phyloP scores from a whole-genome alignment of 2,113 vertebrate species.

The Orientallactaga bullata region DNA sequence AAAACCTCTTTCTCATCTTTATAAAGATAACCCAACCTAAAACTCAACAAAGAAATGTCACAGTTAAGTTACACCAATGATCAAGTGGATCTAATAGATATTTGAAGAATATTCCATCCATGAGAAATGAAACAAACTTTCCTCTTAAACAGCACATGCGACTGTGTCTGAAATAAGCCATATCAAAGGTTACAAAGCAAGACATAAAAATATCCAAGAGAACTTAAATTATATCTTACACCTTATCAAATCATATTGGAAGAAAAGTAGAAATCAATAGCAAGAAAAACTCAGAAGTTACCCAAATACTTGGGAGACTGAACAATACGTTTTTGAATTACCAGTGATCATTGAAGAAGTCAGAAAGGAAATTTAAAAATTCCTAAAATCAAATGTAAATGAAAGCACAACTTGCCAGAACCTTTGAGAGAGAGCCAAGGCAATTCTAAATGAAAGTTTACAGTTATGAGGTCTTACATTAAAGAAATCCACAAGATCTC shows the following conservation, averaged over 20 bases:
- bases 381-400: background rate
- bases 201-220: background rate
- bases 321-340: background rate
- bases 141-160: background rate
- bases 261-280: background rate
- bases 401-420: background rate
- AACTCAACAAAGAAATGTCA: background rate
- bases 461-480: background rate
- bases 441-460: background rate
- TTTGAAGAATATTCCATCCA: background rate
- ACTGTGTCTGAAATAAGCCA: background rate
- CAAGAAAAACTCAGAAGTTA: background rate
- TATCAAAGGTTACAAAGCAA: background rate
- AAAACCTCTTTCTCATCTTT: background rate
- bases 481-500: background rate
- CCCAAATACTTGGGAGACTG: background rate
- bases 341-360: background rate
- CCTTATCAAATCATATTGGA: background rate
- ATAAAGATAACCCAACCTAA: background rate
- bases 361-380: background rate
- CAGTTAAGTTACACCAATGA: background rate
- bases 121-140: background rate
- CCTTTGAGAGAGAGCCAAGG: background rate
- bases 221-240: background rate
- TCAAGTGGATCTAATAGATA: background rate